These are phyloP conservation scores for Colletes latitarsis DNA, from an alignment of 1,140 invertebrate genomes.

Conservation along the genomic window DNA sequence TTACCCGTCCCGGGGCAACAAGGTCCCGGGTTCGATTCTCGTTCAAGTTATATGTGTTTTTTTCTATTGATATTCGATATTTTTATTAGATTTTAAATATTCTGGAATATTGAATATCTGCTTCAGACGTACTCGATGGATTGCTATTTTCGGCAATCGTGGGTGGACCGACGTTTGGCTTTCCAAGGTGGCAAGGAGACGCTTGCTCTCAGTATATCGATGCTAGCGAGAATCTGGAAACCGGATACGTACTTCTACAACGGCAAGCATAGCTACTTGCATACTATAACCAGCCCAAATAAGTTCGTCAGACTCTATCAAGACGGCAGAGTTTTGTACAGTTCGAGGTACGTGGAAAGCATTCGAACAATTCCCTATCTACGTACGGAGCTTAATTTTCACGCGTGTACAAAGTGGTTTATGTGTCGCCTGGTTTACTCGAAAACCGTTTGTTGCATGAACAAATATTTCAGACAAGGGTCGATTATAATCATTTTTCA, in stretches of 20 bases:
- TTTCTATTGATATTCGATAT: too few species aligned
- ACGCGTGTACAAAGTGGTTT: too few species aligned
- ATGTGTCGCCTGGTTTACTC: too few species aligned
- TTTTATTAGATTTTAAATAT: too few species aligned
- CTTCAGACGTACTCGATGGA: constrained; percentile 94
- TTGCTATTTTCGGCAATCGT: constrained; percentile 92
- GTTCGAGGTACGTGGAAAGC: constrained; percentile 84
- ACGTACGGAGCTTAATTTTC: too few species aligned
- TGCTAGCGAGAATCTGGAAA: constrained; percentile 92
- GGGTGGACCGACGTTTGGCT: constrained; percentile 88
- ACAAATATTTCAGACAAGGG: too few species aligned
- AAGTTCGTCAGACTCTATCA: constrained; percentile 92
- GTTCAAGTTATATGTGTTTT: too few species aligned
- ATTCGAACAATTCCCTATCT: too few species aligned
- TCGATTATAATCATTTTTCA: too few species aligned
- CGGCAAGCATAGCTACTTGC: constrained; percentile 91
- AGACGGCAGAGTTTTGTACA: constrained; percentile 93
- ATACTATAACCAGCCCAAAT: constrained; percentile 95
- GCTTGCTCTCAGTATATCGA: constrained; percentile 88
- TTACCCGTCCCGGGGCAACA: too few species aligned
- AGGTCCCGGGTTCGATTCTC: too few species aligned
- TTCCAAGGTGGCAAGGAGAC: constrained; percentile 85
- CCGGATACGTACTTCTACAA: constrained; percentile 95
- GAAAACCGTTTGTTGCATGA: too few species aligned
- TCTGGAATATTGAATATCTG: background rate